phyloP scores from a whole-genome alignment of 2,888 invertebrate genomes.

The Caenorhabditis sp. region DNA sequence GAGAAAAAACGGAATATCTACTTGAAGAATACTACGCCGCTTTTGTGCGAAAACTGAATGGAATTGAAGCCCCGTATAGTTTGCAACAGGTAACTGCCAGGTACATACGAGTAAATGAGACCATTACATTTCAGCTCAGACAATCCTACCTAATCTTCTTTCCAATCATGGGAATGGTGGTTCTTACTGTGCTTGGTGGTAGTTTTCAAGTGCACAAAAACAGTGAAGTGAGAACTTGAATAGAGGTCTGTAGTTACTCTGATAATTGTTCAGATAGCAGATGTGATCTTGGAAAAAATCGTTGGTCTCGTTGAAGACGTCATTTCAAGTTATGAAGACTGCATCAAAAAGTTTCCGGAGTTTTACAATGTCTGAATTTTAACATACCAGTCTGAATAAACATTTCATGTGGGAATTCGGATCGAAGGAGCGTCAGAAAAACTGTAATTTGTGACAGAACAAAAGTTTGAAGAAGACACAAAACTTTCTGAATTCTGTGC shows the following conservation, averaged over 20 bases:
- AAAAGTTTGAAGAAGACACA: slow-evolving; percentile 10
- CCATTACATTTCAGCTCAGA: neutral
- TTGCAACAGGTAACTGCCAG: slow-evolving; percentile 19
- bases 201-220: neutral
- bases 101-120: neutral
- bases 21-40: slow-evolving; percentile 12
- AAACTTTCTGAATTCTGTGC: slow-evolving; percentile 3
- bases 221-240: no score
- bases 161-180: slow-evolving; percentile 17
- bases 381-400: neutral
- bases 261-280: no score
- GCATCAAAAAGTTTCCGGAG: neutral
- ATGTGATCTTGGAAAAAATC: neutral
- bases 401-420: neutral
- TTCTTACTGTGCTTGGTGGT: neutral
- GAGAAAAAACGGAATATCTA: neutral
- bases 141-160: neutral
- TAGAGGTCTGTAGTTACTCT: neutral
- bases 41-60: neutral
- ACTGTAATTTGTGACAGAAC: neutral
- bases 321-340: neutral
- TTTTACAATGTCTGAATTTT: no score
- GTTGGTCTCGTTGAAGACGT: neutral
- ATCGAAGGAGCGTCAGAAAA: neutral
- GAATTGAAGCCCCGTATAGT: neutral